Evolutionary conservation across 2,113 vertebrate species (phyloP).

Genomic region (Noctilio leporinus): DNA sequence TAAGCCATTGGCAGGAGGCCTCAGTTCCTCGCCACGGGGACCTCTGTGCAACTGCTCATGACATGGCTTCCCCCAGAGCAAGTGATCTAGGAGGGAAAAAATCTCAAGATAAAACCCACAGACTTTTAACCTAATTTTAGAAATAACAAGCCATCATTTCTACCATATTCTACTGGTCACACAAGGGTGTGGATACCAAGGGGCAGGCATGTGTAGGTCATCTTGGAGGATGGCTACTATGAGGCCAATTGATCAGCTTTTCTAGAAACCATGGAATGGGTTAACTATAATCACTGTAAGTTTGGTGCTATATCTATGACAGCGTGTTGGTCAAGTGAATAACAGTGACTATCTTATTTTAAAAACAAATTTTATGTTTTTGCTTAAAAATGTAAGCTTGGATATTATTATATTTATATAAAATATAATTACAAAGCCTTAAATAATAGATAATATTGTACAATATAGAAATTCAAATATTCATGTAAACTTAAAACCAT

Average conservation of each 20-base stretch:
- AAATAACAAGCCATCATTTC: neutral
- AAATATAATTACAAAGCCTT: neutral
- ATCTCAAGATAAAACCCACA: neutral
- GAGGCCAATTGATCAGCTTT: neutral
- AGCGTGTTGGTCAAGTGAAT: neutral
- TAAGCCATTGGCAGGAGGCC: neutral
- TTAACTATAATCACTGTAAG: neutral
- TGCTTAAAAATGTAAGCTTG: neutral
- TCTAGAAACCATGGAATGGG: neutral
- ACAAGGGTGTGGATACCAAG: neutral
- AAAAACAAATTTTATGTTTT: neutral
- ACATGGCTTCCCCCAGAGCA: neutral
- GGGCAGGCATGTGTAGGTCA: neutral
- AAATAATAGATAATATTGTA: neutral
- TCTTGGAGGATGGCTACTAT: neutral
- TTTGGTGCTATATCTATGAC: neutral
- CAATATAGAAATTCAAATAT: neutral
- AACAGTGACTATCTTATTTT: neutral
- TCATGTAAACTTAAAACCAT: neutral
- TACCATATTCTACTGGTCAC: neutral
- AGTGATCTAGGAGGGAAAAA: neutral
- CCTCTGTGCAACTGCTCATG: neutral
- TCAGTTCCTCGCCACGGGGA: neutral
- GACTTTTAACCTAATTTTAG: neutral
- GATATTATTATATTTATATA: neutral